Evolutionary conservation across 2,113 vertebrate species (phyloP).

Genomic region (Solea solea): DNA sequence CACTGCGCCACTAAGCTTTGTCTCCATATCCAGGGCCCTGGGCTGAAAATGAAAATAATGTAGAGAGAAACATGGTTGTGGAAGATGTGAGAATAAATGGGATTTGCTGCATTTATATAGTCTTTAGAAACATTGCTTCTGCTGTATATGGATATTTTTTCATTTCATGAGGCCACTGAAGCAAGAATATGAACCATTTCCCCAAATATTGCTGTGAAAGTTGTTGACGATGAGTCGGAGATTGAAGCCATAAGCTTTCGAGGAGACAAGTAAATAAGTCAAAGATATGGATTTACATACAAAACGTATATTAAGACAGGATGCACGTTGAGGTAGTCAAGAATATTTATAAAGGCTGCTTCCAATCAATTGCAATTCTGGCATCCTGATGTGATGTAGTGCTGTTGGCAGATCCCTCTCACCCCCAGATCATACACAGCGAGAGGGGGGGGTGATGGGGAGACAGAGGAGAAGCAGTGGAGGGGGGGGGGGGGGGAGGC

Average conservation of each 20-base stretch:
- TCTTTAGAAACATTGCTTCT: not conserved
- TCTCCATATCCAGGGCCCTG: conserved; percentile 17
- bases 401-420: conserved; percentile 30
- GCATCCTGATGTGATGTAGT: conserved; percentile 27
- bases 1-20: conserved; percentile 68
- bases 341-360: conserved; percentile 44
- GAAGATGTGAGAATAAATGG: no score
- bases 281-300: not conserved
- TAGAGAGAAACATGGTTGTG: not conserved
- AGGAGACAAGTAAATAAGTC: not conserved
- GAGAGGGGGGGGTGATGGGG: conserved; percentile 8
- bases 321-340: not conserved
- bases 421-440: conserved; percentile 4
- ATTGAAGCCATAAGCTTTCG: not conserved
- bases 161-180: not conserved
- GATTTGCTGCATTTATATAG: not conserved
- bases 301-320: not conserved
- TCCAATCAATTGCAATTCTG: conserved; percentile 29
- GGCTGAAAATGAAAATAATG: conserved; percentile 11
- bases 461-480: not conserved
- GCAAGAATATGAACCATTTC: not conserved
- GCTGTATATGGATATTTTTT: not conserved
- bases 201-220: not conserved
- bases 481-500: conserved; percentile 19
- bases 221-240: not conserved